Evolutionary conservation across 92 coral and sea anemone genomes (phyloP).

Genomic region (Diadumene lineata): DNA sequence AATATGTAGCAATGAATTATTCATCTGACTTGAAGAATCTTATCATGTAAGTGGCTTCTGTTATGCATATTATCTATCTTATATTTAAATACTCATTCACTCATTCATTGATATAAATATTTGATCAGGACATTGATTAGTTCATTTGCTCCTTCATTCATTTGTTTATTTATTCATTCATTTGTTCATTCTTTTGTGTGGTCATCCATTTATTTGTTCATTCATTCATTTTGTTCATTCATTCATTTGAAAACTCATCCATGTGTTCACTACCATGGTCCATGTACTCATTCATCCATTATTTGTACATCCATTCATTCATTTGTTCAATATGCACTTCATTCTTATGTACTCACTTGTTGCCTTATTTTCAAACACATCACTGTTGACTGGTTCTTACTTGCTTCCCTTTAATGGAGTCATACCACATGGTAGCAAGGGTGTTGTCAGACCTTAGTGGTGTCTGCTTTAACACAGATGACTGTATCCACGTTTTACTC

Average conservation of each 20-base stretch:
- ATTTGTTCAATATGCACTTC: not conserved
- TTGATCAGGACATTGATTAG: too few species aligned
- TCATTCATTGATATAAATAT: not conserved
- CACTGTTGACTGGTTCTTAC: too few species aligned
- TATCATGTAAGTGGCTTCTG: conserved; percentile 65
- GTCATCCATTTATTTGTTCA: not conserved
- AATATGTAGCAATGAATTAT: conserved; percentile 91
- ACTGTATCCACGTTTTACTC: too few species aligned
- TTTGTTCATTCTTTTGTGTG: not conserved
- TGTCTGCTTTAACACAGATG: too few species aligned
- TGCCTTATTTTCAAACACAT: too few species aligned
- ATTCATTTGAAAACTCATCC: too few species aligned
- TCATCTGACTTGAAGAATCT: conserved; percentile 90
- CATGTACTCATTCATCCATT: not conserved
- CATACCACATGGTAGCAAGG: too few species aligned
- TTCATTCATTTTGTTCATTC: not conserved
- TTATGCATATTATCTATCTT: not conserved
- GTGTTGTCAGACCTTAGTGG: too few species aligned
- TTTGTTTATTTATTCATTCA: not conserved
- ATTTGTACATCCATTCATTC: not conserved
- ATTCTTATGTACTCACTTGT: not conserved
- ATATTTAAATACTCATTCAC: not conserved
- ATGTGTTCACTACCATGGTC: too few species aligned
- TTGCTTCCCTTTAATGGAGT: too few species aligned
- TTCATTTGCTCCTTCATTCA: not conserved